phyloP scores from a whole-genome alignment of 2,888 invertebrate genomes.

The Toxonevra muliebris region DNA sequence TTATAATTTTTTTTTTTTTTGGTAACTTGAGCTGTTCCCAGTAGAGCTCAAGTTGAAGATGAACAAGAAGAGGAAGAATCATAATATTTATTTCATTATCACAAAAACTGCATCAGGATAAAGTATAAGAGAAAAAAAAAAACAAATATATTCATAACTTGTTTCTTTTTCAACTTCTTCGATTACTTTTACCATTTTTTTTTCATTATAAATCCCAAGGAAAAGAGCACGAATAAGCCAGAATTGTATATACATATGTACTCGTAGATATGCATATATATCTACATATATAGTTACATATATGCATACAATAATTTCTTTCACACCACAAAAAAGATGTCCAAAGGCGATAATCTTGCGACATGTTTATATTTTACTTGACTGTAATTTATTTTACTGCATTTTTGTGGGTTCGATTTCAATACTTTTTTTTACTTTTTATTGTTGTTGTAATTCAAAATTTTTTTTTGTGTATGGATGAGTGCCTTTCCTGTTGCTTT shows the following conservation, averaged over 20 bases:
- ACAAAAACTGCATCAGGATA: constrained; percentile 5
- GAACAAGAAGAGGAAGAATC: background rate
- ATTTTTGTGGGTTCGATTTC: constrained; percentile 19
- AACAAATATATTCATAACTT: background rate
- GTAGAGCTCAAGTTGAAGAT: background rate
- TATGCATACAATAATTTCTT: constrained; percentile 3
- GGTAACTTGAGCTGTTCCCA: constrained; percentile 10
- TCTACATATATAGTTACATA: too few relatives aligned
- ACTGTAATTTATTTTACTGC: constrained; percentile 14
- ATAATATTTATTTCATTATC: constrained; percentile 12
- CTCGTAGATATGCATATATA: too few relatives aligned
- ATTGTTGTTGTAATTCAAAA: background rate
- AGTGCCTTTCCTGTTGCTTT: background rate
- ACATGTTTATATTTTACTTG: constrained; percentile 16
- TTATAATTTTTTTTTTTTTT: background rate
- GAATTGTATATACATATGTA: background rate
- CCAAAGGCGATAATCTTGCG: constrained; percentile 16
- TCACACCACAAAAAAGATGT: constrained; percentile 11
- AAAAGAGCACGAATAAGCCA: background rate
- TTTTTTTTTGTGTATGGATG: background rate
- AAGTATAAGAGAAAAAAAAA: background rate
- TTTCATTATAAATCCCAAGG: constrained; percentile 1
- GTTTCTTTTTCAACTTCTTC: background rate
- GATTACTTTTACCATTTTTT: background rate
- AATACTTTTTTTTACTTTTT: background rate